Evolutionary conservation across 2,888 invertebrate species (phyloP), one percentile per base, ranked within the genome.

Genomic region (Xylota segnis): DNA sequence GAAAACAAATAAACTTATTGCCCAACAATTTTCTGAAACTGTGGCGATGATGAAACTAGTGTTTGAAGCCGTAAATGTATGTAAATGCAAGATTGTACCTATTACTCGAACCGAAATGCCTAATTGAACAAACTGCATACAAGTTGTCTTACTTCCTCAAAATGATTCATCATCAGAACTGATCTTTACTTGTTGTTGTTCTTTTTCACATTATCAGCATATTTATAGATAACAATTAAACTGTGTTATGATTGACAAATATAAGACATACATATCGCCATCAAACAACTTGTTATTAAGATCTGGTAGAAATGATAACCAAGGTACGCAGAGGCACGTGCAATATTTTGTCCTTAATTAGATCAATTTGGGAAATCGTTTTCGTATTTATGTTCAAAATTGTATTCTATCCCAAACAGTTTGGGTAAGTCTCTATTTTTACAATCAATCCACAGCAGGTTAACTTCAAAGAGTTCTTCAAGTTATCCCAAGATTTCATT

Each of bases 331-430:
- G n/a, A 18, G 9, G 10, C 59, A 50, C 59, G 59, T 50, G 45
- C 37, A 12, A 23, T n/a, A 9, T 16, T 23, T 50, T 93, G 94
- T 76, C 54, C 10, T 16, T 29, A 63, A 10, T 16, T 63, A 10
- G 37, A 32, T 47, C 32, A 56, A 56, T 56, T 34, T 50, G 23
- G 12, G 2, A 47, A 32, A 65, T 50, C 4, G 18, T 32, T 10
- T 10, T 14, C 10, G n/a, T 29, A 63, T 45, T 14, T 9, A 5
- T 47, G 2, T 23, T 5, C 23, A 43, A 14, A 18, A 0, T 23
- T 9, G 16, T n/a, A 50, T 32, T 16, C 5, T 40, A 5, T 27
- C 18, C 32, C 23, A 34, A 34, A 10, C n/a, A n/a, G n/a, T n/a
- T n/a, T n/a, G n/a, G n/a, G n/a, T n/a, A n/a, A n/a, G n/a, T n/a